A percentile compares a stretch with the other conserved stretches of the same genome.
These are phyloP conservation scores for Notocelia uddmanniana DNA, from an alignment of 2,888 invertebrate genomes.

Conservation along the genomic window DNA sequence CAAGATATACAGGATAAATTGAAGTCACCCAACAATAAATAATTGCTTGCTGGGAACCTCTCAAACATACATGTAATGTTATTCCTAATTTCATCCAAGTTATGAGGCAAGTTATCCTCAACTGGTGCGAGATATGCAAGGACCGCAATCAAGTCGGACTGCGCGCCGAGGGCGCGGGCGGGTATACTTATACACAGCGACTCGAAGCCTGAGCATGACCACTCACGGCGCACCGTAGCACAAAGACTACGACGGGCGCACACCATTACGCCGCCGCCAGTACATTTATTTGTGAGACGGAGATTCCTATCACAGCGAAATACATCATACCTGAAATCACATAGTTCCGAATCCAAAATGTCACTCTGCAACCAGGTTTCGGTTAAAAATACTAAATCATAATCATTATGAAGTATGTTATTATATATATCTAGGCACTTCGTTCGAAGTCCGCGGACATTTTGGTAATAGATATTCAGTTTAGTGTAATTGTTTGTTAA, in stretches of 20 bases:
- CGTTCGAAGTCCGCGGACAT: conserved; percentile 9
- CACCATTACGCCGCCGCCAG: background rate
- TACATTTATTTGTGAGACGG: background rate
- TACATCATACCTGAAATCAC: conserved; percentile 16
- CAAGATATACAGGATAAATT: no score
- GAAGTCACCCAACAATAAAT: no score
- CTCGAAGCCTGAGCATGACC: background rate
- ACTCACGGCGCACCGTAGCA: background rate
- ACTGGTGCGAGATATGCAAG: background rate
- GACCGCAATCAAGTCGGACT: background rate
- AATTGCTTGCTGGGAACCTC: no score
- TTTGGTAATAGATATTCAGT: background rate
- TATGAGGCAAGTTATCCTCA: no score
- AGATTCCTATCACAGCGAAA: conserved; percentile 16
- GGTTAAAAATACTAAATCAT: conserved; percentile 9
- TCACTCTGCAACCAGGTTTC: background rate
- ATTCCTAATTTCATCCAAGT: no score
- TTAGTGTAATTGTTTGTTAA: background rate
- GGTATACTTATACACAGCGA: background rate
- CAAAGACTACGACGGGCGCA: conserved; percentile 1
- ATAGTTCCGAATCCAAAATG: conserved; percentile 14
- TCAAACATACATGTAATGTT: no score
- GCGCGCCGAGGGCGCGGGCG: background rate
- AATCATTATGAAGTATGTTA: conserved; percentile 17
- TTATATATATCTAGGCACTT: conserved; percentile 12